Conservation (phyloP, 92 coral and sea anemone species). For the Epizoanthus fatuus region DNA sequence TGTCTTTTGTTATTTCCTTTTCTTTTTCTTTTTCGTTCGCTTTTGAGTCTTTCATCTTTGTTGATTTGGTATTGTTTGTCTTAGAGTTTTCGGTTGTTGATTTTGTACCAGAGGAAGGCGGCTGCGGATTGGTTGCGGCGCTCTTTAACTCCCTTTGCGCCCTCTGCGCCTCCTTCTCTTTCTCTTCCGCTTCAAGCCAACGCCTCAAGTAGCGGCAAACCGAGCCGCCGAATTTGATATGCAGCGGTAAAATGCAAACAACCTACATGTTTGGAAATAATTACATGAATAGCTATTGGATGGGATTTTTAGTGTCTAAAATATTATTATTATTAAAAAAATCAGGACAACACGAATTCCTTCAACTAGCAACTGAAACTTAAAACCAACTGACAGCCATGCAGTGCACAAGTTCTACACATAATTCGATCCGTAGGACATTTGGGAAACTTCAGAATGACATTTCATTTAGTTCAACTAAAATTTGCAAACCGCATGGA, state of each 20-base stretch:
- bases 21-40: neutral
- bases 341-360: neutral
- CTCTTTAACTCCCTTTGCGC: conserved; percentile 28
- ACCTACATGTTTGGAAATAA: conserved; percentile 79
- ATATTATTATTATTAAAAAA: too few species aligned
- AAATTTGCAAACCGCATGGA: too few species aligned
- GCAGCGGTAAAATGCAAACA: conserved; percentile 83
- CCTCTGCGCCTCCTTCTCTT: neutral
- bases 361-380: too few species aligned
- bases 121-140: neutral
- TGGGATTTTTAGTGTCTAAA: neutral
- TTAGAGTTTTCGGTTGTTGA: conserved; percentile 9
- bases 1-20: neutral
- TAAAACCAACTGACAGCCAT: too few species aligned
- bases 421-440: too few species aligned
- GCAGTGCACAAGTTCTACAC: too few species aligned
- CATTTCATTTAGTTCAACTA: too few species aligned
- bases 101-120: neutral
- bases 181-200: conserved; percentile 91
- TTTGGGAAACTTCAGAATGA: too few species aligned
- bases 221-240: conserved; percentile 93
- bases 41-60: neutral
- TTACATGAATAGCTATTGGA: neutral
- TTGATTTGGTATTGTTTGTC: conserved; percentile 13
- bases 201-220: conserved; percentile 93